These are phyloP conservation scores for Bombus confusus DNA, from an alignment of 1,140 invertebrate species.

Conservation along the genomic window DNA sequence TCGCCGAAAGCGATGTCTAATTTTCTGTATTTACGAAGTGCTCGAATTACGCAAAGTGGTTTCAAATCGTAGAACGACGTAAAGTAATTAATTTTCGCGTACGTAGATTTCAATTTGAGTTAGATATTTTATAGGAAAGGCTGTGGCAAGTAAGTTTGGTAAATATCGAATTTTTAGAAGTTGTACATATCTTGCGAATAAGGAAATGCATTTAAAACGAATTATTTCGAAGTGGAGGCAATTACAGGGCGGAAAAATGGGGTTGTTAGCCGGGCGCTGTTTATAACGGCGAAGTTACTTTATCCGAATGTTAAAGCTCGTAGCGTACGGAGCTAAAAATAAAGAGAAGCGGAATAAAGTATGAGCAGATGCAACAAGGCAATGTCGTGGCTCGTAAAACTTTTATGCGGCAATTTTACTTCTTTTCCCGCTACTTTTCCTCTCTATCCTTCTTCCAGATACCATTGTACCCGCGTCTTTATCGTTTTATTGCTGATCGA, in stretches of 20 bases:
- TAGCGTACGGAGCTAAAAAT: slow-evolving; percentile 59
- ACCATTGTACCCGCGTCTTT: slow-evolving; percentile 62
- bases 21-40: too few relatives aligned
- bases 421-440: slow-evolving; percentile 55
- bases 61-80: too few relatives aligned
- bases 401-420: slow-evolving; percentile 73
- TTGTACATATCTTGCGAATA: neutral
- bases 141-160: too few relatives aligned
- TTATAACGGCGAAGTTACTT: slow-evolving; percentile 71
- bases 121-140: too few relatives aligned
- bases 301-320: slow-evolving; percentile 65
- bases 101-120: too few relatives aligned
- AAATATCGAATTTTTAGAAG: neutral
- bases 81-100: too few relatives aligned
- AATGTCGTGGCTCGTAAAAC: slow-evolving; percentile 73
- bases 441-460: slow-evolving; percentile 24
- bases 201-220: neutral
- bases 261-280: slow-evolving; percentile 49
- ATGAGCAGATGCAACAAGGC: slow-evolving; percentile 76
- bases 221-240: neutral
- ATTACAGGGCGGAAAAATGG: neutral
- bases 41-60: too few relatives aligned
- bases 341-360: slow-evolving; percentile 70
- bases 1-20: too few relatives aligned
- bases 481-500: slow-evolving; percentile 72